A percentile compares a stretch with the other conserved stretches of the same genome.
phyloP scores from a whole-genome alignment of 2,888 invertebrate species.

The Brenthis hecate region DNA sequence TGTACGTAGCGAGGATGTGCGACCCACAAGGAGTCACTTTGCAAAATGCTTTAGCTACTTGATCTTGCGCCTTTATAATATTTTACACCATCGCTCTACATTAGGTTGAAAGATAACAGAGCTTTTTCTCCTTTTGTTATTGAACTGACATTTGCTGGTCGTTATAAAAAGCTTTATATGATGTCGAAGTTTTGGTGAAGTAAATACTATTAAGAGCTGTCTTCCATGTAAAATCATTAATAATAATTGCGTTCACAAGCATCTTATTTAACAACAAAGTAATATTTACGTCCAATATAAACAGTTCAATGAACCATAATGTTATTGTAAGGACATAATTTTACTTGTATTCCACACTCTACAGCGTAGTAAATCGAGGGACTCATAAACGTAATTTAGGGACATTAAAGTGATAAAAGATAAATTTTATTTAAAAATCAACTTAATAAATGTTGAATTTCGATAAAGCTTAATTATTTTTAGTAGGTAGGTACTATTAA shows the following conservation, averaged over 20 bases:
- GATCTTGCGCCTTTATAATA: slow-evolving; percentile 76
- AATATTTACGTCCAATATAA: slow-evolving; percentile 28
- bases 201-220: slow-evolving; percentile 50
- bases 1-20: slow-evolving; percentile 68
- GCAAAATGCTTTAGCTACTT: slow-evolving; percentile 74
- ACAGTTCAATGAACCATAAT: slow-evolving; percentile 31
- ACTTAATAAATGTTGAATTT: neutral
- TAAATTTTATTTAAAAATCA: neutral
- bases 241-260: slow-evolving; percentile 12
- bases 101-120: slow-evolving; percentile 76
- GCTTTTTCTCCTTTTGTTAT: slow-evolving; percentile 75
- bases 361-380: slow-evolving; percentile 20
- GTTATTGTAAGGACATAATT: slow-evolving; percentile 26
- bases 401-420: slow-evolving; percentile 3
- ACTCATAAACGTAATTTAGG: slow-evolving; percentile 13
- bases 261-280: slow-evolving; percentile 12
- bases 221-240: slow-evolving; percentile 56
- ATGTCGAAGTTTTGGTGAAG: slow-evolving; percentile 58
- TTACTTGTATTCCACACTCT: neutral
- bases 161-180: slow-evolving; percentile 56
- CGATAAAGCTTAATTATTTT: neutral
- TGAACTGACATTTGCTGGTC: slow-evolving; percentile 60
- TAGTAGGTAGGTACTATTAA: neutral
- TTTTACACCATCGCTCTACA: slow-evolving; percentile 71
- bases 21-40: slow-evolving; percentile 72